These are phyloP conservation scores for Andrena haemorrhoa DNA, from an alignment of 2,888 invertebrate species.

Conservation along the genomic window DNA sequence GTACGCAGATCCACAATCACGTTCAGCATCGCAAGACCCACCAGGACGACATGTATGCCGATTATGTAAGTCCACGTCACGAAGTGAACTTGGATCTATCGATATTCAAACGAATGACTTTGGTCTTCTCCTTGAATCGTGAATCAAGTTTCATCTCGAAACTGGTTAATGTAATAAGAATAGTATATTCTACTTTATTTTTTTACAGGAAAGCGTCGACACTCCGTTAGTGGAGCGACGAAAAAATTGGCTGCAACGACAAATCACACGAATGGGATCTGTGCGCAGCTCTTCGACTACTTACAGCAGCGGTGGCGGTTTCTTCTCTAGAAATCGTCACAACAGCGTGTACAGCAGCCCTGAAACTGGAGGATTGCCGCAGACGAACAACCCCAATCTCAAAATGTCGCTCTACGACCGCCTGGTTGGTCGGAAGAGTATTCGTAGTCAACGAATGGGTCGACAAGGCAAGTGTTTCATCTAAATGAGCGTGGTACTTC, in stretches of 20 bases:
- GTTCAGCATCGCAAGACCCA: slow-evolving; percentile 87
- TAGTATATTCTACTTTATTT: background rate
- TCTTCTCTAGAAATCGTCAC: slow-evolving; percentile 91
- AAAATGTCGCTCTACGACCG: slow-evolving; percentile 95
- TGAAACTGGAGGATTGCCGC: slow-evolving; percentile 84
- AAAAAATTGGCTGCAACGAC: slow-evolving; percentile 95
- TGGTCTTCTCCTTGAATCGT: background rate
- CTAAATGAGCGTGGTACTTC: background rate
- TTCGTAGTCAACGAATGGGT: slow-evolving; percentile 89
- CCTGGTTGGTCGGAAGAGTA: slow-evolving; percentile 92
- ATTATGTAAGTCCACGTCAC: slow-evolving; percentile 90
- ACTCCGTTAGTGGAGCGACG: slow-evolving; percentile 94
- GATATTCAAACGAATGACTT: slow-evolving; percentile 12
- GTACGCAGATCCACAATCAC: slow-evolving; percentile 84
- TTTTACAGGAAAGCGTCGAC: slow-evolving; percentile 90
- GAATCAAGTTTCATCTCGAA: background rate
- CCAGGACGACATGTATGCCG: slow-evolving; percentile 94
- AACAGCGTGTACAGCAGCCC: slow-evolving; percentile 90
- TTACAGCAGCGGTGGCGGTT: slow-evolving; percentile 91
- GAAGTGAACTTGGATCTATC: slow-evolving; percentile 43
- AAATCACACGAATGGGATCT: slow-evolving; percentile 94
- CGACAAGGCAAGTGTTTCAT: slow-evolving; percentile 86
- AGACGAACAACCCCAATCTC: slow-evolving; percentile 84
- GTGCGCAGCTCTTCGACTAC: slow-evolving; percentile 93
- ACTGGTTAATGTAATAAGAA: background rate